Percentiles rank a stretch among this genome's conserved stretches.
Evolutionary conservation across 2,113 vertebrate genomes (phyloP).

Genomic region (Anarhynchus alexandrinus): DNA sequence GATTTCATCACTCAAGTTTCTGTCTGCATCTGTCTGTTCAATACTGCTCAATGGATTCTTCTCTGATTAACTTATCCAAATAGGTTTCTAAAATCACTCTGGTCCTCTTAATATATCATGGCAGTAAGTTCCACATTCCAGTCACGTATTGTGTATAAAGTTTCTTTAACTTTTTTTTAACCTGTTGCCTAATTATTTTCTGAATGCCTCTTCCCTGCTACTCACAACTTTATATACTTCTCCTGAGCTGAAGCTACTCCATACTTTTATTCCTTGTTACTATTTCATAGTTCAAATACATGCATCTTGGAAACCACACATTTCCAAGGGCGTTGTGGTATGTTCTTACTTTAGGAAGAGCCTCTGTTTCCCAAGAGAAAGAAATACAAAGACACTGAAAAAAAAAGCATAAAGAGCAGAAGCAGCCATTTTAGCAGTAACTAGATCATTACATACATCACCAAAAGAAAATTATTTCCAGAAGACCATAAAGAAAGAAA

Average conservation of each 20-base stretch:
- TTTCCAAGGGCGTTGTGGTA: not conserved
- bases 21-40: not conserved
- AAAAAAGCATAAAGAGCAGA: not conserved
- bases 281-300: not conserved
- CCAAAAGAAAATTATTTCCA: not conserved
- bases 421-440: not conserved
- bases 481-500: not conserved
- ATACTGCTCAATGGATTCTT: not conserved
- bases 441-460: not conserved
- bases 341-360: not conserved
- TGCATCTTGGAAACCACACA: not conserved
- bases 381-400: not conserved
- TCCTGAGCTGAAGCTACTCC: not conserved
- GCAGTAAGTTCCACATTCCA: not conserved
- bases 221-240: not conserved
- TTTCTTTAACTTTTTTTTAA: not conserved
- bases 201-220: not conserved
- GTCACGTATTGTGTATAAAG: not conserved
- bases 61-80: not conserved
- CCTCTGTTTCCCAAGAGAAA: not conserved
- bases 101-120: not conserved
- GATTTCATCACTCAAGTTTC: not conserved
- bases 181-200: not conserved
- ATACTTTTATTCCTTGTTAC: not conserved
- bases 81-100: not conserved